Percentiles rank a stretch among this genome's conserved stretches.
These are phyloP conservation scores for Tinea trinotella DNA, from an alignment of 2,888 invertebrate species.

Conservation along the genomic window DNA sequence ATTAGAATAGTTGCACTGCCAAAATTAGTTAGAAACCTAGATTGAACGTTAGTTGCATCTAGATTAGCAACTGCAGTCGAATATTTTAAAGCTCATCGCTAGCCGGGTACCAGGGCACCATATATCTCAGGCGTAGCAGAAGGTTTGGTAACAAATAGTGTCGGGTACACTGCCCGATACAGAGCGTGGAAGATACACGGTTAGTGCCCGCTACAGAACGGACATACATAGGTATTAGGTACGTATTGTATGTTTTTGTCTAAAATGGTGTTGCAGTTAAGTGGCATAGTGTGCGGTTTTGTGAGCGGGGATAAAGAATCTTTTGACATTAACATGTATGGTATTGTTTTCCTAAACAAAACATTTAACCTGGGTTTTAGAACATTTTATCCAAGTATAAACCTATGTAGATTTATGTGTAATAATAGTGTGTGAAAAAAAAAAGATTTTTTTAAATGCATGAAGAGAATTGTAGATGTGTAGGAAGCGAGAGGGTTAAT, in stretches of 20 bases:
- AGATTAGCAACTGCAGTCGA: conserved; percentile 17
- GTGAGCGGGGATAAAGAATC: neutral
- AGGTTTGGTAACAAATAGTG: conserved; percentile 20
- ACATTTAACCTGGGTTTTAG: no score
- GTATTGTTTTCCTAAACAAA: no score
- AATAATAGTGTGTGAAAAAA: no score
- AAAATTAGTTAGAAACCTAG: conserved; percentile 13
- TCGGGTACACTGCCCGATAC: conserved; percentile 17
- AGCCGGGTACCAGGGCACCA: conserved; percentile 15
- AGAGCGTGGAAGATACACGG: conserved; percentile 21
- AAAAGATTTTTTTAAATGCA: no score
- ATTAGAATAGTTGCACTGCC: conserved; percentile 5
- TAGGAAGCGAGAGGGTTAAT: no score
- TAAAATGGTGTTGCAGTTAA: neutral
- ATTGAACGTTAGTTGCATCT: conserved; percentile 16
- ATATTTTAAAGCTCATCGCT: conserved; percentile 17
- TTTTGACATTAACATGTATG: neutral
- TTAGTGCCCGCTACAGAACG: conserved; percentile 13
- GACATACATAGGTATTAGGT: conserved; percentile 8
- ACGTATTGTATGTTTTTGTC: neutral
- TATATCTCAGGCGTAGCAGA: conserved; percentile 18
- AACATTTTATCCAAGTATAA: no score
- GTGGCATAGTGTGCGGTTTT: conserved; percentile 1
- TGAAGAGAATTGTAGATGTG: no score
- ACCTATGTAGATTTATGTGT: no score